Percentiles rank a stretch among this genome's conserved stretches.
Conservation (phyloP, 2,888 invertebrate genomes). For the Cancer borealis region DNA sequence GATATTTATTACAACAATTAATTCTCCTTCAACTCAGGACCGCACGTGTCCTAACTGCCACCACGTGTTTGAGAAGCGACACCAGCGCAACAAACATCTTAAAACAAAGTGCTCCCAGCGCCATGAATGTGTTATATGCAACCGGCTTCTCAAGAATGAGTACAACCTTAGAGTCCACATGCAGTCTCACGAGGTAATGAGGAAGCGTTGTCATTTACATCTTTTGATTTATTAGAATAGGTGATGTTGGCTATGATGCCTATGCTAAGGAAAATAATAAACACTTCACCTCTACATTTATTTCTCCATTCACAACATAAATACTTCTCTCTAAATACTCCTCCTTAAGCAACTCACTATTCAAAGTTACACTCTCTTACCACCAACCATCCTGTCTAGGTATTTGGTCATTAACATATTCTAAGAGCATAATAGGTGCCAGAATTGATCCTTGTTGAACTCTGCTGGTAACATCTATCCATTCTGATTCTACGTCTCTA, state of each 20-base stretch:
- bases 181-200: slow-evolving; percentile 66
- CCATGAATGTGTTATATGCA: slow-evolving; percentile 56
- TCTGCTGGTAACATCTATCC: too few relatives aligned
- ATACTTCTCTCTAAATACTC: too few relatives aligned
- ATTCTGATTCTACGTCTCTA: too few relatives aligned
- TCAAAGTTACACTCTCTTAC: too few relatives aligned
- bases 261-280: not conserved
- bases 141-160: slow-evolving; percentile 64
- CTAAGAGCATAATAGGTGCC: too few relatives aligned
- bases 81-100: slow-evolving; percentile 67
- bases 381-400: too few relatives aligned
- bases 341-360: too few relatives aligned
- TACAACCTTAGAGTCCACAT: slow-evolving; percentile 67
- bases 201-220: not conserved
- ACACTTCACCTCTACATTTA: not conserved
- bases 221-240: not conserved
- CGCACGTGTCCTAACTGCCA: slow-evolving; percentile 68
- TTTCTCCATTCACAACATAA: too few relatives aligned
- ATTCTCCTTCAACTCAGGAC: slow-evolving; percentile 54
- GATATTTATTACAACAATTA: not conserved
- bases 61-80: slow-evolving; percentile 68
- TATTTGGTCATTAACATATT: too few relatives aligned
- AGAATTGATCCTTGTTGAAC: too few relatives aligned
- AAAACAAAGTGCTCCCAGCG: slow-evolving; percentile 66
- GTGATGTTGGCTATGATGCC: not conserved